Conservation (phyloP, 2,113 vertebrate species). For the Ptyas mucosa region DNA sequence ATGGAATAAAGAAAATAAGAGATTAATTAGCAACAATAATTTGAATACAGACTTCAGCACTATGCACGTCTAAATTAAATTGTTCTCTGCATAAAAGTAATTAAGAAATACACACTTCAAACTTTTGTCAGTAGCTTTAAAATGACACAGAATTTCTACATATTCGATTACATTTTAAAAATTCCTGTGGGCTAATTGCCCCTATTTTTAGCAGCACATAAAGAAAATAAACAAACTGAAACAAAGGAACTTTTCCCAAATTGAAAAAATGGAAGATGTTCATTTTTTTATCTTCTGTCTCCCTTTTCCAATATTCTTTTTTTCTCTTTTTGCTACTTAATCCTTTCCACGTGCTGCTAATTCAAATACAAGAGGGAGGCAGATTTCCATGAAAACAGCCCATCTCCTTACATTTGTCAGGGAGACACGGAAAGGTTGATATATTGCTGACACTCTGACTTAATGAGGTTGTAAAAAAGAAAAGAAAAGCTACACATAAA, state of each 20-base stretch:
- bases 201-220: background rate
- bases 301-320: too few species aligned
- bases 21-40: background rate
- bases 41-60: background rate
- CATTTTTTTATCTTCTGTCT: background rate
- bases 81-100: background rate
- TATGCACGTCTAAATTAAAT: too few species aligned
- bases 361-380: conserved; percentile 3
- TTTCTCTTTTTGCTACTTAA: background rate
- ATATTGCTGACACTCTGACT: background rate
- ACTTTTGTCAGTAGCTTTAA: background rate
- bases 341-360: conserved; percentile 11
- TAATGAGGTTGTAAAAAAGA: background rate
- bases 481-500: conserved; percentile 13
- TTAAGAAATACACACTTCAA: background rate
- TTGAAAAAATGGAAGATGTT: background rate
- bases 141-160: background rate
- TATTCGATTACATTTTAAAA: background rate
- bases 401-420: background rate
- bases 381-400: background rate
- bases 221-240: background rate
- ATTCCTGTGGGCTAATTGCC: background rate
- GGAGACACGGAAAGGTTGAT: background rate
- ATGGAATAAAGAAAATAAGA: background rate
- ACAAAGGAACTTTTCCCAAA: background rate